These are phyloP conservation scores for Chorisops tibialis DNA, from an alignment of 2,888 invertebrate species.

Conservation along the genomic window DNA sequence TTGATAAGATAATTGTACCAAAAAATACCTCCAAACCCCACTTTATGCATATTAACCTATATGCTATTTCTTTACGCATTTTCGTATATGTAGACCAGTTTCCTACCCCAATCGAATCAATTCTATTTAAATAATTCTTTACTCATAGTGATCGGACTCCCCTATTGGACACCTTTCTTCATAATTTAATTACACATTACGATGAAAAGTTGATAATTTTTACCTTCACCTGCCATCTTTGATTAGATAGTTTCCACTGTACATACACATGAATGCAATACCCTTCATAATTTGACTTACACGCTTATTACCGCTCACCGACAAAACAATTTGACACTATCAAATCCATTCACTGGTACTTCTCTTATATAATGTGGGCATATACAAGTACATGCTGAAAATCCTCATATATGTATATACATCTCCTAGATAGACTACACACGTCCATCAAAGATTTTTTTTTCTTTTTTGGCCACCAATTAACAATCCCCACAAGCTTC, in stretches of 20 bases:
- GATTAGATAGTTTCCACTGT: conserved; percentile 17
- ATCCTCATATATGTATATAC: neutral
- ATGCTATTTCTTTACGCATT: too few species aligned
- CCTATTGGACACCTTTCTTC: too few species aligned
- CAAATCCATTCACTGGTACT: neutral
- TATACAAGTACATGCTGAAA: too few species aligned
- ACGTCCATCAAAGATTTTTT: conserved; percentile 10
- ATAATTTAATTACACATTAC: conserved; percentile 30
- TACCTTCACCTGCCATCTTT: conserved; percentile 27
- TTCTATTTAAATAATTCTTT: too few species aligned
- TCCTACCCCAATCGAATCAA: too few species aligned
- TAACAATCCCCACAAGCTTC: neutral
- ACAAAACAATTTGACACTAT: conserved; percentile 22
- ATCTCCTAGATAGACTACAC: neutral
- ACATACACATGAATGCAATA: neutral
- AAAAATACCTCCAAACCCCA: too few species aligned
- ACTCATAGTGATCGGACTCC: too few species aligned
- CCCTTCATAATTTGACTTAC: too few species aligned
- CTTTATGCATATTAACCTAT: too few species aligned
- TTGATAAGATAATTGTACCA: too few species aligned
- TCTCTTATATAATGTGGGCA: too few species aligned
- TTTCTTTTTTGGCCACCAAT: conserved; percentile 2
- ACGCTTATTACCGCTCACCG: neutral
- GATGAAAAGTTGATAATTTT: conserved; percentile 28
- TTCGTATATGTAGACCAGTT: too few species aligned